Evolutionary conservation across 2,888 invertebrate genomes (phyloP).

Genomic region (Schizaphis graminum): DNA sequence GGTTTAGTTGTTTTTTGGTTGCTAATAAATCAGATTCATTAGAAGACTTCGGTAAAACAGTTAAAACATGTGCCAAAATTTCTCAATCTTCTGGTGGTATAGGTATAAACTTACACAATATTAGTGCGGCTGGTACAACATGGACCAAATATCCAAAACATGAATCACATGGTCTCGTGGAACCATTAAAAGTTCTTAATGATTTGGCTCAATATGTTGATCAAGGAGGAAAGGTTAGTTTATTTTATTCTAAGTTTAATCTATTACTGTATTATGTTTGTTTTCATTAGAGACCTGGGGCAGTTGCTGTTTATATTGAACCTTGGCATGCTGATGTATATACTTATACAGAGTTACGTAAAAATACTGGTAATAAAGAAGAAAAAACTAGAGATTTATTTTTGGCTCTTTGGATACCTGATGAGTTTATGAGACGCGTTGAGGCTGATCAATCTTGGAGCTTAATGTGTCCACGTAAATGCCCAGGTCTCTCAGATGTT

Average conservation of each 20-base stretch:
- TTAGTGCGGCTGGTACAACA: slow-evolving; percentile 88
- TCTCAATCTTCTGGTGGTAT: slow-evolving; percentile 98
- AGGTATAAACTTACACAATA: slow-evolving; percentile 95
- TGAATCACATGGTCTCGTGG: slow-evolving; percentile 95
- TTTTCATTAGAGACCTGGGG: slow-evolving; percentile 83
- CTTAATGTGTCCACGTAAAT: slow-evolving; percentile 96
- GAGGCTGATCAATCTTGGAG: slow-evolving; percentile 90
- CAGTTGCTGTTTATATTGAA: slow-evolving; percentile 97
- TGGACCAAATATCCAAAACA: slow-evolving; percentile 76
- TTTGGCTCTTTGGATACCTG: slow-evolving; percentile 98
- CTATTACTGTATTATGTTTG: not conserved
- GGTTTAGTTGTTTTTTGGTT: slow-evolving; percentile 86
- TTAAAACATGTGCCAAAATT: slow-evolving; percentile 93
- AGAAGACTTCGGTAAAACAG: slow-evolving; percentile 93
- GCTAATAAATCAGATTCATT: slow-evolving; percentile 96
- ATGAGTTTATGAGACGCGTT: slow-evolving; percentile 96
- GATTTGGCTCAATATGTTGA: slow-evolving; percentile 97
- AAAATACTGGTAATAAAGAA: slow-evolving; percentile 97
- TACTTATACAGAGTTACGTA: slow-evolving; percentile 93
- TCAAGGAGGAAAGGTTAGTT: slow-evolving; percentile 88
- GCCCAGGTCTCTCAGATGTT: slow-evolving; percentile 89
- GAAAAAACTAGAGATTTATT: slow-evolving; percentile 94
- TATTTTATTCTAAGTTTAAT: not conserved
- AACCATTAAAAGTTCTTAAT: slow-evolving; percentile 95
- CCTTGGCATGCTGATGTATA: slow-evolving; percentile 99